These are phyloP conservation scores for Choloepus didactylus DNA, from an alignment of 2,797 vertebrate genomes.

Conservation along the genomic window DNA sequence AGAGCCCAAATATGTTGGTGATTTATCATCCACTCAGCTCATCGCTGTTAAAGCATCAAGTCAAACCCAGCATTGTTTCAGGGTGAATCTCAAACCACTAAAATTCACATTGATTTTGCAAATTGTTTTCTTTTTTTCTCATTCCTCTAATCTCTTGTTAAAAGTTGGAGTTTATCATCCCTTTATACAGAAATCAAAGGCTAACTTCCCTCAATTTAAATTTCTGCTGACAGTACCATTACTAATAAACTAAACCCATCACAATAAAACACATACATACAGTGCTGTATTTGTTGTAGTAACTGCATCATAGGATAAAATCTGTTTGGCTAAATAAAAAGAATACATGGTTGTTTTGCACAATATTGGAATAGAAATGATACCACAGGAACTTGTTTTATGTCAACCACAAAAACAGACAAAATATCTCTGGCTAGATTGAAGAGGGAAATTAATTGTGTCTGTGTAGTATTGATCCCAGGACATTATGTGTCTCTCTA, in stretches of 20 bases:
- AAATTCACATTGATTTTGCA: conserved; percentile 80
- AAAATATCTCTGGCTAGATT: conserved; percentile 62
- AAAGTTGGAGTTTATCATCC: conserved; percentile 76
- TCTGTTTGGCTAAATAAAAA: conserved; percentile 71
- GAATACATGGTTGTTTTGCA: conserved; percentile 70
- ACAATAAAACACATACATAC: conserved; percentile 62
- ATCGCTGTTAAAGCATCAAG: conserved; percentile 52
- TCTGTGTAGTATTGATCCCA: conserved; percentile 13
- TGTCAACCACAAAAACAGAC: conserved; percentile 77
- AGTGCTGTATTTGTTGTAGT: conserved; percentile 37
- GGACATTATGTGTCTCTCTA: conserved; percentile 37
- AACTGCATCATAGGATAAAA: conserved; percentile 76
- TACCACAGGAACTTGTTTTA: conserved; percentile 81
- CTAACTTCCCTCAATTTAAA: conserved; percentile 79
- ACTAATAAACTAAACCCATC: conserved; percentile 66
- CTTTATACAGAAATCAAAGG: conserved; percentile 80
- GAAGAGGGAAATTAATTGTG: conserved; percentile 63
- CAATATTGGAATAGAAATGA: conserved; percentile 61
- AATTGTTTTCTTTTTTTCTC: conserved; percentile 69
- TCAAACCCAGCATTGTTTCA: background rate
- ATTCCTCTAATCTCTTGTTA: conserved; percentile 72
- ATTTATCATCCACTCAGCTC: conserved; percentile 63
- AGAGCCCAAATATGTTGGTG: conserved; percentile 51
- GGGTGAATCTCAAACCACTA: conserved; percentile 4
- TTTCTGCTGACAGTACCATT: conserved; percentile 66